Evolutionary conservation across 2,113 vertebrate genomes (phyloP).

Genomic region (Lipotes vexillifer): DNA sequence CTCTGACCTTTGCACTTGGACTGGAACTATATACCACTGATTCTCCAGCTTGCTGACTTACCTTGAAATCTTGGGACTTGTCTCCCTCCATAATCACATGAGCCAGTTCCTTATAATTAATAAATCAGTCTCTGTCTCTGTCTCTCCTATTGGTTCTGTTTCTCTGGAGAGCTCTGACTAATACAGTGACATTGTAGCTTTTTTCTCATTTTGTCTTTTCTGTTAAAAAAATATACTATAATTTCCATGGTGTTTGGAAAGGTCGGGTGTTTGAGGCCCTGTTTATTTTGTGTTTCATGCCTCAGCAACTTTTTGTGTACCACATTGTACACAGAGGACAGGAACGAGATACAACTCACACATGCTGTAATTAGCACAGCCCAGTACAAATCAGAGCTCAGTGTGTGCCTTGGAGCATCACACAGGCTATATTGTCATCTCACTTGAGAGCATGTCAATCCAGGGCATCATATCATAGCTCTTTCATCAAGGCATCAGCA

Average conservation of each 20-base stretch:
- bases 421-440: not conserved
- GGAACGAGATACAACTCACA: not conserved
- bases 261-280: not conserved
- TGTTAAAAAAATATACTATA: not conserved
- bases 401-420: rapidly evolving
- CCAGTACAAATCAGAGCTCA: not conserved
- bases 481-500: not conserved
- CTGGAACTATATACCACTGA: not conserved
- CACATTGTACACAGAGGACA: not conserved
- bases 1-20: not conserved
- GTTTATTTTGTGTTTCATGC: not conserved
- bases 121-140: no score
- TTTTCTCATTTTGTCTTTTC: not conserved
- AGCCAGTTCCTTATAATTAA: not conserved
- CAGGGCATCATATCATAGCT: rapidly evolving
- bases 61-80: no score
- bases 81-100: rapidly evolving
- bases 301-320: not conserved
- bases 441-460: not conserved
- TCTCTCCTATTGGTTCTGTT: not conserved
- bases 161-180: not conserved
- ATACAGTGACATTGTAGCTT: no score
- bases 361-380: rapidly evolving
- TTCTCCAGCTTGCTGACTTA: not conserved
- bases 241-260: not conserved